These are phyloP conservation scores for Bugula neritina DNA, from an alignment of 2,888 invertebrate species.

Conservation along the genomic window DNA sequence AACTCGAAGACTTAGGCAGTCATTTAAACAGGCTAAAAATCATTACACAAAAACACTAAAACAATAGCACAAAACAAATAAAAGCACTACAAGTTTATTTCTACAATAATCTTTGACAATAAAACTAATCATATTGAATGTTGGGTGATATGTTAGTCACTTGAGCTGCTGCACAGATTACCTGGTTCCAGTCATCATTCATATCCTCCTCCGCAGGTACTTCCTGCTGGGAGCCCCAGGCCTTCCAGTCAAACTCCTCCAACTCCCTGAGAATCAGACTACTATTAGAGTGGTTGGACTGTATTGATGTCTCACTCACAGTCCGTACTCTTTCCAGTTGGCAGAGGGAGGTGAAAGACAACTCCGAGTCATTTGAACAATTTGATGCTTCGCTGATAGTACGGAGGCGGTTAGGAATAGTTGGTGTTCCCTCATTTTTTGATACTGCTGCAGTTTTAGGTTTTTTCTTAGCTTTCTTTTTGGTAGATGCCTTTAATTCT, in stretches of 20 bases:
- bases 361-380: not conserved
- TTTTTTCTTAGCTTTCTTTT: not conserved
- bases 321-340: not conserved
- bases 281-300: not conserved
- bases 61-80: too few relatives aligned
- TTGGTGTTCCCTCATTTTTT: not conserved
- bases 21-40: too few relatives aligned
- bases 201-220: slow-evolving; percentile 12
- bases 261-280: not conserved
- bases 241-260: slow-evolving; percentile 20
- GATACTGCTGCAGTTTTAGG: not conserved
- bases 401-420: not conserved
- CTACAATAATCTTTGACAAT: too few relatives aligned
- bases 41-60: too few relatives aligned
- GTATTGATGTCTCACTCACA: not conserved
- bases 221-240: slow-evolving; percentile 14
- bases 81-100: too few relatives aligned
- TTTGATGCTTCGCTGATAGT: slow-evolving; percentile 15
- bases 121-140: not conserved
- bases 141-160: not conserved
- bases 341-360: not conserved
- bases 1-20: too few relatives aligned
- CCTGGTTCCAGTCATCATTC: slow-evolving; percentile 2
- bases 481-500: not conserved
- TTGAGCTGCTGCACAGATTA: not conserved